Evolutionary conservation across 1,140 invertebrate species (phyloP).

Genomic region (Drosophila tristis): DNA sequence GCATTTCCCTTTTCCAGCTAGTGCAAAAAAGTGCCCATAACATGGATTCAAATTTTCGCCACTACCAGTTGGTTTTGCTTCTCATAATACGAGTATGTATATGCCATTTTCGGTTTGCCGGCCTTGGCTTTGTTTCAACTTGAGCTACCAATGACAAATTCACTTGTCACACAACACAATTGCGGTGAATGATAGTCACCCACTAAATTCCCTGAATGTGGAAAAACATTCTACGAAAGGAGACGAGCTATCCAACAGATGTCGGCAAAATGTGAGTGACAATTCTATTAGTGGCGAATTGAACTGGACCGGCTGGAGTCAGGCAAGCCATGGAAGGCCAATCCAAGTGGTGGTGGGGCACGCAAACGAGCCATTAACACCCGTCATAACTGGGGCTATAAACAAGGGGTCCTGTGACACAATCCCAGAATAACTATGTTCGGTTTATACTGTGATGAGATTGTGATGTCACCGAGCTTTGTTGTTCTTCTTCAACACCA

Average conservation of each 20-base stretch:
- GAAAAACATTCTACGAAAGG: background rate
- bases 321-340: slow-evolving; percentile 7
- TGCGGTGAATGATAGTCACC: slow-evolving; percentile 57
- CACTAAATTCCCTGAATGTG: slow-evolving; percentile 17
- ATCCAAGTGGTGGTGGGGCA: slow-evolving; percentile 43
- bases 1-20: slow-evolving; percentile 17
- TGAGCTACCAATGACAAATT: slow-evolving; percentile 72
- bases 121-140: slow-evolving; percentile 73
- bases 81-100: slow-evolving; percentile 31
- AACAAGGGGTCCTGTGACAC: slow-evolving; percentile 29
- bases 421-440: slow-evolving; percentile 20
- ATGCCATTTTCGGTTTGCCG: slow-evolving; percentile 51
- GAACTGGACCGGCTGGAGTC: slow-evolving; percentile 34
- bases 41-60: slow-evolving; percentile 55
- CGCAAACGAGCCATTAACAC: slow-evolving; percentile 77
- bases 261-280: slow-evolving; percentile 68
- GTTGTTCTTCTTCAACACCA: too few relatives aligned
- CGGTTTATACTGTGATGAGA: slow-evolving; percentile 32
- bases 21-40: slow-evolving; percentile 19
- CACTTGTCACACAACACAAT: slow-evolving; percentile 77
- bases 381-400: slow-evolving; percentile 56
- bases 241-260: slow-evolving; percentile 55
- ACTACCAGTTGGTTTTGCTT: background rate
- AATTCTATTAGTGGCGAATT: slow-evolving; percentile 78
- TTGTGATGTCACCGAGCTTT: slow-evolving; percentile 6